Base-by-base conservation (phyloP, 1,140 invertebrate genomes). In the Coptotermes formosanus region DNA sequence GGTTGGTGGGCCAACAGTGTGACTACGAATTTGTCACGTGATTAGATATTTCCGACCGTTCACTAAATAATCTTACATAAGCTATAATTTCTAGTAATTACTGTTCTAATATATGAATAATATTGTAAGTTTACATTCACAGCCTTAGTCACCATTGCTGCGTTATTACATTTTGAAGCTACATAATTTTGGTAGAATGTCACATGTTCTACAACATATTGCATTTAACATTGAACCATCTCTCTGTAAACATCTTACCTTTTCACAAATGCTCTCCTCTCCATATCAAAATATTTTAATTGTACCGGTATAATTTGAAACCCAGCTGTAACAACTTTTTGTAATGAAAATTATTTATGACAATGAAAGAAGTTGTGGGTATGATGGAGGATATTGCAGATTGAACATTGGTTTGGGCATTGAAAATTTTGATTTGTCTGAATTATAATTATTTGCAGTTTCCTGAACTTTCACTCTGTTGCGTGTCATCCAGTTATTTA, bases 161-260 rank as follows among this genome's bases (percentile, higher is more conserved):
- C 52, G 21, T 55, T 55, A 21, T 55, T 55, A 4, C 14, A 55
- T 55, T 55, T 55, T 55, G 14, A 55, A 55, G 52, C 19, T 16
- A 55, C 25, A 75, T 75, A 8, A 75, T 75, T 64, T 75, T 75
- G n/a, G 64, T 75, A 75, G 64, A 75, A 75, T 75, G 25, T 75
- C 64, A 75, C n/a, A 75, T n/a, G 6, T n/a, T 75, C 6, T 75
- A 75, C 30, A 3, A n/a, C n/a, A 75, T 30, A 75, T n/a, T 64
- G 59, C 16, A 64, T 30, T 75, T 30, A 75, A 75, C 64, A n/a
- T 30, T n/a, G 64, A 16, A 64, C 7, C 25, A 64, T 64, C 59
- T 64, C 21, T n/a, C 7, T 75, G 9, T 0, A 75, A 9, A 6
- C 64, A 75, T n/a, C n/a, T n/a, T 30, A 75, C 64, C 30, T 30